Evolutionary conservation across 2,113 vertebrate genomes (phyloP).

Genomic region (Picathartes gymnocephalus): DNA sequence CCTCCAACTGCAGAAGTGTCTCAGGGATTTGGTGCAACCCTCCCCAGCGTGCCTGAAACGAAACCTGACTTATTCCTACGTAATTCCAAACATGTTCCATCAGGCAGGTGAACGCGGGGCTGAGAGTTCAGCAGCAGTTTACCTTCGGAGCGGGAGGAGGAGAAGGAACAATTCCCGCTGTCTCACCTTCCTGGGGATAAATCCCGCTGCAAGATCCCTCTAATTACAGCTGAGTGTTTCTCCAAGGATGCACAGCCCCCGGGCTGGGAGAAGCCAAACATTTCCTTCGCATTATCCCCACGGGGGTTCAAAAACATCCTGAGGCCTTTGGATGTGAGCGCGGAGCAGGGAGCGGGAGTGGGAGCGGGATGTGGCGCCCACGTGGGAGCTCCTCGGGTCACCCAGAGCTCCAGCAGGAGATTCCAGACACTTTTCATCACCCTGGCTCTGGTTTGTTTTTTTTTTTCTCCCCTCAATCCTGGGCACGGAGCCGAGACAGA

Average conservation of each 20-base stretch:
- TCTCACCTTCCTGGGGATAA: not conserved
- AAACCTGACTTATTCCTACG: not conserved
- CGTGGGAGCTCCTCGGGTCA: not conserved
- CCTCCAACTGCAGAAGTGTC: not conserved
- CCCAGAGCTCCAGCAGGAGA: slow-evolving; percentile 16
- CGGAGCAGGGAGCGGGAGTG: not conserved
- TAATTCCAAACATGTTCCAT: slow-evolving; percentile 31
- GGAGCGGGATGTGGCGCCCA: not conserved
- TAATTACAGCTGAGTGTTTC: not conserved
- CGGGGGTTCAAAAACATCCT: not conserved
- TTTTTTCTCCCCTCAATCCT: not conserved
- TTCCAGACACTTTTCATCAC: slow-evolving; percentile 46
- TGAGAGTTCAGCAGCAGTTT: slow-evolving; percentile 27
- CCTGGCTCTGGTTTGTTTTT: slow-evolving; percentile 43
- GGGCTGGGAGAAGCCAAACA: slow-evolving; percentile 5
- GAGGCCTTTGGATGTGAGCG: not conserved
- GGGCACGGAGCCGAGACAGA: slow-evolving; percentile 64
- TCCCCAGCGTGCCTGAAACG: not conserved
- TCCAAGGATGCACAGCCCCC: slow-evolving; percentile 3
- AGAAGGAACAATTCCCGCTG: not conserved
- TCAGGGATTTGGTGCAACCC: not conserved
- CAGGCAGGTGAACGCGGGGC: slow-evolving; percentile 7
- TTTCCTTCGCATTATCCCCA: not conserved
- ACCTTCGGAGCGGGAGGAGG: not conserved
- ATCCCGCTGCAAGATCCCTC: slow-evolving; percentile 47